Conservation (phyloP, 2,113 vertebrate species). For the Archocentrus centrarchus region DNA sequence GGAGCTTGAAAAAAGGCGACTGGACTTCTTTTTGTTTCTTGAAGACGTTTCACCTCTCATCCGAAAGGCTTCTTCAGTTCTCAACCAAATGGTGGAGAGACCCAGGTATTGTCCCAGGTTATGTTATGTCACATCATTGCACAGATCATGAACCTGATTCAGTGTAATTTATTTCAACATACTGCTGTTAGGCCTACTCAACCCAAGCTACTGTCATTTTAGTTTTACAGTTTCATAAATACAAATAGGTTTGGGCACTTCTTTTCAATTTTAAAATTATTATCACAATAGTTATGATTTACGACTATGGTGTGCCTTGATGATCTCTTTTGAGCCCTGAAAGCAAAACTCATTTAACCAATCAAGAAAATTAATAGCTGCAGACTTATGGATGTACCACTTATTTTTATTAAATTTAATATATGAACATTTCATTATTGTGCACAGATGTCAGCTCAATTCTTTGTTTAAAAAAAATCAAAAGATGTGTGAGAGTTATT, state of each 20-base stretch:
- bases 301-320: rapidly evolving
- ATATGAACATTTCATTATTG: rapidly evolving
- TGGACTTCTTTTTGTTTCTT: too few species aligned
- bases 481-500: neutral
- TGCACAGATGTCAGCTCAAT: neutral
- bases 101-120: too few species aligned
- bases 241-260: too few species aligned
- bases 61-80: too few species aligned
- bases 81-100: too few species aligned
- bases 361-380: neutral
- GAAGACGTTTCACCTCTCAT: too few species aligned
- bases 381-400: neutral
- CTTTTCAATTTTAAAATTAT: neutral
- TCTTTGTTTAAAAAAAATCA: neutral
- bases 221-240: too few species aligned
- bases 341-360: neutral
- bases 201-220: neutral
- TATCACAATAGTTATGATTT: neutral
- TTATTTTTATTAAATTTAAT: neutral
- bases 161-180: neutral
- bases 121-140: too few species aligned
- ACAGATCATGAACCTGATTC: neutral
- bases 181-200: neutral
- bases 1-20: too few species aligned
- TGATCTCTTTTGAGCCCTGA: rapidly evolving